These are phyloP conservation scores for Clarias magur DNA, from an alignment of 2,113 vertebrate species.

Conservation along the genomic window DNA sequence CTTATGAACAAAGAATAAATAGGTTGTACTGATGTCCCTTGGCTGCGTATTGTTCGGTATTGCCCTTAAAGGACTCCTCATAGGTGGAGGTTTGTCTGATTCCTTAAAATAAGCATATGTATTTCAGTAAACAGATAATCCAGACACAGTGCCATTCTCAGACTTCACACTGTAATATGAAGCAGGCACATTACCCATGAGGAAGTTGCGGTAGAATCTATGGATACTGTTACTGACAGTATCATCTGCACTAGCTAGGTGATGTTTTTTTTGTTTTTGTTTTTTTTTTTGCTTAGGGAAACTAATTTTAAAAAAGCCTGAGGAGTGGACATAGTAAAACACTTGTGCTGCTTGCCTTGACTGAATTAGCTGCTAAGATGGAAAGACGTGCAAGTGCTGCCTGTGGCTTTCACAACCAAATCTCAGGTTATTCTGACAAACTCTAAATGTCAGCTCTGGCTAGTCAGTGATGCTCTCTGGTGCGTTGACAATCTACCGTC, in stretches of 20 bases:
- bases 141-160: slow-evolving; percentile 66
- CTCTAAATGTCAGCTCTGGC: slow-evolving; percentile 70
- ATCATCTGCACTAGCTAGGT: slow-evolving; percentile 65
- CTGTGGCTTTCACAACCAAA: slow-evolving; percentile 65
- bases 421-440: slow-evolving; percentile 66
- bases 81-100: slow-evolving; percentile 68
- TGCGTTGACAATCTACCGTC: slow-evolving; percentile 72
- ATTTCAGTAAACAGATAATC: slow-evolving; percentile 22
- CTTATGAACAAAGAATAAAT: background rate
- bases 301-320: slow-evolving; percentile 58
- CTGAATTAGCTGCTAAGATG: slow-evolving; percentile 66
- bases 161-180: slow-evolving; percentile 70
- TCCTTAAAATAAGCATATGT: slow-evolving; percentile 61
- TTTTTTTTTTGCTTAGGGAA: slow-evolving; percentile 59
- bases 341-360: slow-evolving; percentile 60
- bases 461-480: slow-evolving; percentile 68
- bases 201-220: slow-evolving; percentile 53
- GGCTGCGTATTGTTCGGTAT: background rate
- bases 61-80: slow-evolving; percentile 45
- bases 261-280: slow-evolving; percentile 57
- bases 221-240: slow-evolving; percentile 60
- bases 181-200: slow-evolving; percentile 69
- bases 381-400: slow-evolving; percentile 62
- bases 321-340: slow-evolving; percentile 47
- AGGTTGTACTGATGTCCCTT: background rate